These are phyloP conservation scores for Zonitis immaculata DNA, from an alignment of 2,888 invertebrate species.

Conservation along the genomic window DNA sequence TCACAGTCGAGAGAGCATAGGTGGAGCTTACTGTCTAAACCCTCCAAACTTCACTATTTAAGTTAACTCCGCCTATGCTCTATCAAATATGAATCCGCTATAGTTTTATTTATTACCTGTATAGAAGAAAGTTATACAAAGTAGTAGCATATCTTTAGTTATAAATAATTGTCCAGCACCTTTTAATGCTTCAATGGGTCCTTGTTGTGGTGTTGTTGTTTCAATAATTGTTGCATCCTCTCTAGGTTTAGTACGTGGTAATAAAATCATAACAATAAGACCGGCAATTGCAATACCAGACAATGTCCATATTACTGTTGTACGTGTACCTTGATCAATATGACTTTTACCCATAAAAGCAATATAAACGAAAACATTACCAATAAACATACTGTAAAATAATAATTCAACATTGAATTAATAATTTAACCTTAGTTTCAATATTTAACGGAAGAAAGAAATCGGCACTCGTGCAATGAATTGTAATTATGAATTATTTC, in stretches of 20 bases:
- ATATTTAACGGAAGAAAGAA: not conserved
- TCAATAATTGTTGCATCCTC: conserved; percentile 37
- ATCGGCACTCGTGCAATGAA: not conserved
- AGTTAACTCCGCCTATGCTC: too few species aligned
- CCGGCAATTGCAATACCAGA: conserved; percentile 67
- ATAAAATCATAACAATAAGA: conserved; percentile 60
- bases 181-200: conserved; percentile 66
- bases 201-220: conserved; percentile 45
- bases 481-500: too few species aligned
- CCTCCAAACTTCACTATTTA: too few species aligned
- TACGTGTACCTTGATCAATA: conserved; percentile 68
- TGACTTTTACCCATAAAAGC: conserved; percentile 76
- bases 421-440: not conserved
- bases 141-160: conserved; percentile 77
- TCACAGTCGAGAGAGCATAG: too few species aligned
- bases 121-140: conserved; percentile 84
- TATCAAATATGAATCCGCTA: too few species aligned
- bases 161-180: conserved; percentile 72
- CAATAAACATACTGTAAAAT: conserved; percentile 80
- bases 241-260: conserved; percentile 56
- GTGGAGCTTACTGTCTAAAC: too few species aligned
- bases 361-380: conserved; percentile 92
- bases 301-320: conserved; percentile 77
- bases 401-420: conserved; percentile 8
- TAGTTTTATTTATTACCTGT: too few species aligned